A percentile compares a stretch with the other conserved stretches of the same genome.
These are phyloP conservation scores for Didymodactylos carnosus DNA, from an alignment of 2,888 invertebrate genomes.

Conservation along the genomic window DNA sequence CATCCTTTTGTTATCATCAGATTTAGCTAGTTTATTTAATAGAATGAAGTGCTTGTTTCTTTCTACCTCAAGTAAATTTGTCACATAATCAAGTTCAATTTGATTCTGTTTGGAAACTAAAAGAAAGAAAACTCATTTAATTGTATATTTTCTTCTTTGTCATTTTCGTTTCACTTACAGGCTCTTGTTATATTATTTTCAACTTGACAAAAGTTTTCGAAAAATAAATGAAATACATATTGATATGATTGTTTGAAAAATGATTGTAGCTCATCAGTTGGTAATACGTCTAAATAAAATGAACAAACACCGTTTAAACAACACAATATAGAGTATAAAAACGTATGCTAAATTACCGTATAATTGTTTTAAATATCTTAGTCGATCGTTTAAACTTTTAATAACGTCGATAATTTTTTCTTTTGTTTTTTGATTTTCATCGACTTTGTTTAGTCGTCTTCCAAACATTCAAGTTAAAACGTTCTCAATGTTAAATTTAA, in stretches of 20 bases:
- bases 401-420: neutral
- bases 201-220: neutral
- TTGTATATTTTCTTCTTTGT: neutral
- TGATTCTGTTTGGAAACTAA: neutral
- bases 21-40: no score
- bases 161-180: neutral
- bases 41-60: no score
- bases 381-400: neutral
- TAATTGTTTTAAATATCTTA: neutral
- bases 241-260: neutral
- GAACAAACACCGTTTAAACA: no score
- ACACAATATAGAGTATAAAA: no score
- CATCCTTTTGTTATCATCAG: no score
- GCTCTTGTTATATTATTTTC: neutral
- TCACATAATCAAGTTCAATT: neutral
- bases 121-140: neutral
- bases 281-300: neutral
- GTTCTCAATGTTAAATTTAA: no score
- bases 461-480: no score
- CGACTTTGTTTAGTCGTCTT: no score
- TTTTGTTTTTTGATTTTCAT: neutral
- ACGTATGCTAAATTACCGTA: no score
- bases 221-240: neutral
- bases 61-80: neutral
- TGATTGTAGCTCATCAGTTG: neutral